Conservation (phyloP, 2,888 invertebrate species). For the Erebia palarica region DNA sequence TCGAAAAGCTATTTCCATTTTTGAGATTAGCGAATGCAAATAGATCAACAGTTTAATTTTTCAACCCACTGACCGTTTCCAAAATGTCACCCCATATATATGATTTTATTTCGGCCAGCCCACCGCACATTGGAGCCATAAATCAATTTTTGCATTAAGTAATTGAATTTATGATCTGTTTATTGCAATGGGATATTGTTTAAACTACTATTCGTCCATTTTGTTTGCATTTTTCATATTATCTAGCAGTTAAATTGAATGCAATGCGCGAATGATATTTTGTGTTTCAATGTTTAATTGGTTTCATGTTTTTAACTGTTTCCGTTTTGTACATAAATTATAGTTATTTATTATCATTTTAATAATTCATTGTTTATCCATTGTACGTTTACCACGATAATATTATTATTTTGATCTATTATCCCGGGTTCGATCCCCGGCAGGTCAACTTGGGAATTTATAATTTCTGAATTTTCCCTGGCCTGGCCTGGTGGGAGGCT, state of each 20-base stretch:
- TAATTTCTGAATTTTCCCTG: no score
- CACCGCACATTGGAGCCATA: constrained; percentile 54
- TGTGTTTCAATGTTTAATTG: constrained; percentile 1
- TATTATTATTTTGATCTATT: no score
- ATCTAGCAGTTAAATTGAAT: constrained; percentile 23
- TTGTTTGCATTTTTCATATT: constrained; percentile 31
- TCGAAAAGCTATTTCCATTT: not conserved
- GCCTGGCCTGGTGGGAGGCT: no score
- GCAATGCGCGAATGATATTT: constrained; percentile 3
- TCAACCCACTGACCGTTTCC: not conserved
- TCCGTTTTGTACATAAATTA: not conserved
- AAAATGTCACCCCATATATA: constrained; percentile 42
- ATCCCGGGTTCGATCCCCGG: no score
- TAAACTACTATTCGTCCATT: constrained; percentile 57
- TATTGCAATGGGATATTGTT: constrained; percentile 72
- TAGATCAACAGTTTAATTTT: not conserved
- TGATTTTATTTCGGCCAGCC: constrained; percentile 67
- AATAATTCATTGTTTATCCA: not conserved
- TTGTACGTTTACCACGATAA: no score
- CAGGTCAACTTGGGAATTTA: no score
- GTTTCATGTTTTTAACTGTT: not conserved
- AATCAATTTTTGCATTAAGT: constrained; percentile 79
- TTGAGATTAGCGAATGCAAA: not conserved
- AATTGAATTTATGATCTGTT: constrained; percentile 79
- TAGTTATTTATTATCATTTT: not conserved